A percentile compares a stretch with the other conserved stretches of the same genome.
phyloP scores from a whole-genome alignment of 2,797 vertebrate genomes.

The Micropoecilia bifurca region DNA sequence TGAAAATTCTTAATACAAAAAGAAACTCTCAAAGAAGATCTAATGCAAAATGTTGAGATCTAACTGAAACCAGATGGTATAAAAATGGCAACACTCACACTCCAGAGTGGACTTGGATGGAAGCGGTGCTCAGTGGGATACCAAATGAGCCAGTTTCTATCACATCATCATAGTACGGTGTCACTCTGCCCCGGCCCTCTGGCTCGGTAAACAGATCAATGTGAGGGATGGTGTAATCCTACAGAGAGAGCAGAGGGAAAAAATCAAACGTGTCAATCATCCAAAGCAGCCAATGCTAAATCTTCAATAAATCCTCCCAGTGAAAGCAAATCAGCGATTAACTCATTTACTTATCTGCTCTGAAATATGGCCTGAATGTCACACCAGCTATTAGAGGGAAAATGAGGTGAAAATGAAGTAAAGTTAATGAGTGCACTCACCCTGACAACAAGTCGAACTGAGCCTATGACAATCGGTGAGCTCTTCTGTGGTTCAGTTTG shows the following conservation, averaged over 20 bases:
- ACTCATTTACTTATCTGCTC: not conserved
- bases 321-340: not conserved
- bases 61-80: not conserved
- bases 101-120: constrained; percentile 93
- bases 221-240: constrained; percentile 92
- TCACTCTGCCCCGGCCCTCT: constrained; percentile 85
- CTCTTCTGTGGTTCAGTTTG: constrained; percentile 55
- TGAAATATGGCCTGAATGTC: constrained; percentile 17
- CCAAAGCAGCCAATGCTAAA: not conserved
- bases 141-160: constrained; percentile 88
- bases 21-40: not conserved
- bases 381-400: constrained; percentile 11
- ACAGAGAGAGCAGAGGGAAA: constrained; percentile 26
- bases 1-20: not conserved
- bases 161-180: constrained; percentile 87
- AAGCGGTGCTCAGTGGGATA: constrained; percentile 86
- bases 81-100: constrained; percentile 83
- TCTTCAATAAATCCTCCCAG: constrained; percentile 15
- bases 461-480: constrained; percentile 86
- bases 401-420: not conserved
- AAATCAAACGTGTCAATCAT: constrained; percentile 27
- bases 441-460: constrained; percentile 87
- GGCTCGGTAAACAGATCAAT: constrained; percentile 93
- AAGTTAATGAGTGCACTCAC: constrained; percentile 75
- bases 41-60: not conserved